A percentile compares a stretch with the other conserved stretches of the same genome.
Evolutionary conservation across 2,797 vertebrate genomes (phyloP).

Genomic region (Karalla daura): DNA sequence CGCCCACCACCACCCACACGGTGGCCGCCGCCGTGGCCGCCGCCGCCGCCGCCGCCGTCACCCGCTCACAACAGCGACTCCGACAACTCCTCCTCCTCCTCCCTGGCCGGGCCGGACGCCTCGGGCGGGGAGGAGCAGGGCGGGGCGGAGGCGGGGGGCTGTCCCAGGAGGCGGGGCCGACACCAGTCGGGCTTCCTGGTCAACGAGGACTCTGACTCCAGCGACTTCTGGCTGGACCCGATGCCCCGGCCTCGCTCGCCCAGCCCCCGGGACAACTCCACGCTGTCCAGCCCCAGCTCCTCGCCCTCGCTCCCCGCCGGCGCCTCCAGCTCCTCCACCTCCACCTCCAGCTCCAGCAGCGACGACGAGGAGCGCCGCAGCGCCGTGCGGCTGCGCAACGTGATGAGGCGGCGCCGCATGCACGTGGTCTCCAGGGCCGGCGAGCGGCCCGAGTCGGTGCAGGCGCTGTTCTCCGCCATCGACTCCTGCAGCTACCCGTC

Average conservation of each 20-base stretch:
- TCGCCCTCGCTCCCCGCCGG: conserved; percentile 84
- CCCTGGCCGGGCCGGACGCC: conserved; percentile 82
- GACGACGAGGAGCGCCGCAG: conserved; percentile 90
- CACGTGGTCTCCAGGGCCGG: conserved; percentile 79
- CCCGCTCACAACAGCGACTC: conserved; percentile 87
- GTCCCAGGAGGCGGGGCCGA: conserved; percentile 75
- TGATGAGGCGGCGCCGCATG: conserved; percentile 87
- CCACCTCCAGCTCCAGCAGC: conserved; percentile 90
- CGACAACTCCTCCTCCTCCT: conserved; percentile 89
- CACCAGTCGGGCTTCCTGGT: conserved; percentile 91
- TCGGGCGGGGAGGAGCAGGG: conserved; percentile 66
- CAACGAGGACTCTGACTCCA: conserved; percentile 97
- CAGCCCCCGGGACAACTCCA: conserved; percentile 91
- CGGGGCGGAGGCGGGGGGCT: conserved; percentile 72
- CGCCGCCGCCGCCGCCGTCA: neutral
- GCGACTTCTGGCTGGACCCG: conserved; percentile 92
- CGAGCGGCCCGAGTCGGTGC: conserved; percentile 83
- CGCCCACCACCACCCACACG: neutral
- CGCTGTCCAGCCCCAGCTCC: conserved; percentile 88
- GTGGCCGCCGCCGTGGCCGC: conserved; percentile 2
- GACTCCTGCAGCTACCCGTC: conserved; percentile 94
- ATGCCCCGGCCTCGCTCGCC: conserved; percentile 94
- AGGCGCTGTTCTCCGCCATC: conserved; percentile 86
- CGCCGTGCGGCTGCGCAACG: conserved; percentile 87
- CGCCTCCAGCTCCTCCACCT: conserved; percentile 89